phyloP scores from a whole-genome alignment of 2,797 vertebrate species.

The Poecilia velifera region DNA sequence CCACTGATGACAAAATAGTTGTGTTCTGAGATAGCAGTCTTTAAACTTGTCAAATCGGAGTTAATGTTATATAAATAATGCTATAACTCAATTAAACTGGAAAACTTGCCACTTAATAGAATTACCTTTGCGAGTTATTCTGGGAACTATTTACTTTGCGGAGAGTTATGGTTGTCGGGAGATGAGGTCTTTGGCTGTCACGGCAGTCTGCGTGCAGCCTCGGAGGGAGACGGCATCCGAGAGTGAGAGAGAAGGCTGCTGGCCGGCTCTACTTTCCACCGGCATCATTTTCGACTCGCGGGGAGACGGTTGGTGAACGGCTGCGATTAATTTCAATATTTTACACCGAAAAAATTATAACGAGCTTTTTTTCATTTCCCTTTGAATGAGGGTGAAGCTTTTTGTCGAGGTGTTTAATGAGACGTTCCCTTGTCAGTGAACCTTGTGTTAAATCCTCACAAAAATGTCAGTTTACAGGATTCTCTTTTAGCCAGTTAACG shows the following conservation, averaged over 20 bases:
- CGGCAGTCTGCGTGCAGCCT: conserved; percentile 47
- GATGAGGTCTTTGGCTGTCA: conserved; percentile 20
- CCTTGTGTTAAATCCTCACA: conserved; percentile 4
- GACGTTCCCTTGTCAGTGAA: conserved; percentile 28
- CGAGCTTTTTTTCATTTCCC: conserved; percentile 2
- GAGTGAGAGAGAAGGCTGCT: conserved; percentile 37
- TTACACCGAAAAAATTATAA: conserved; percentile 1
- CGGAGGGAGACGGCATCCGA: conserved; percentile 73
- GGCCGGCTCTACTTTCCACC: conserved; percentile 59
- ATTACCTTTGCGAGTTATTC: not conserved
- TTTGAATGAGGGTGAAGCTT: conserved; percentile 24
- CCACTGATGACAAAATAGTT: not conserved
- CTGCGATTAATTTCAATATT: conserved; percentile 24
- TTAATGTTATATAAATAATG: not conserved
- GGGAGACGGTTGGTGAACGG: conserved; percentile 40
- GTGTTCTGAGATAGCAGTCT: not conserved
- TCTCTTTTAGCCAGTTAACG: conserved; percentile 17
- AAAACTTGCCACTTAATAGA: not conserved
- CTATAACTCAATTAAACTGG: not conserved
- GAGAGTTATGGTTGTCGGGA: not conserved
- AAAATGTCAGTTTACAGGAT: conserved; percentile 9
- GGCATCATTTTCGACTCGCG: conserved; percentile 60
- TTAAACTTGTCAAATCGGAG: not conserved
- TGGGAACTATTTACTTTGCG: not conserved
- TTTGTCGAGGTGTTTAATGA: conserved; percentile 25